phyloP scores from a whole-genome alignment of 1,140 invertebrate species.

The Drosophila sp. region DNA sequence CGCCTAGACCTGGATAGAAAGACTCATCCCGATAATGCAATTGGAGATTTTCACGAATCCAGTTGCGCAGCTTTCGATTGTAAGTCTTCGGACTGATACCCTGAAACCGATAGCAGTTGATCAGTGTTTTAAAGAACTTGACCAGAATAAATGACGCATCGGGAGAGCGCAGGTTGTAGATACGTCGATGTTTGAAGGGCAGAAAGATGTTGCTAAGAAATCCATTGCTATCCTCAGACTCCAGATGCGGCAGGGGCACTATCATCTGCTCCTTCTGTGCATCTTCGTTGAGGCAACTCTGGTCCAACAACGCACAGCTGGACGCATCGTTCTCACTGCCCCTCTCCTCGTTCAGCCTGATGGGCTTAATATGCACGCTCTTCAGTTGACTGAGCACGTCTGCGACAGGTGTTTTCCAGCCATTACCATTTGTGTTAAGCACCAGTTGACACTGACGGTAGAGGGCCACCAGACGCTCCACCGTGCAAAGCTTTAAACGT shows the following conservation, averaged over 20 bases:
- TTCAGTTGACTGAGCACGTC: conserved; percentile 55
- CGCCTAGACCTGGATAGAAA: conserved; percentile 82
- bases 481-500: conserved; percentile 55
- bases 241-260: conserved; percentile 69
- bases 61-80: conserved; percentile 63
- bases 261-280: conserved; percentile 61
- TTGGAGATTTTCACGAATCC: conserved; percentile 70
- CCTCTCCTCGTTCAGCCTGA: conserved; percentile 25
- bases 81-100: conserved; percentile 50
- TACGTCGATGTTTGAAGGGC: conserved; percentile 70
- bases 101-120: conserved; percentile 69
- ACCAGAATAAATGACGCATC: conserved; percentile 63
- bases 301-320: conserved; percentile 62
- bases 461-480: conserved; percentile 60
- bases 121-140: conserved; percentile 67
- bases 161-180: conserved; percentile 69
- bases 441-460: conserved; percentile 59
- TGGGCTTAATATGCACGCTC: conserved; percentile 34
- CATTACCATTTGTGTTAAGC: conserved; percentile 81
- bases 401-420: conserved; percentile 56
- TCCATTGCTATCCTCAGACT: conserved; percentile 57
- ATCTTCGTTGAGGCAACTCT: conserved; percentile 25
- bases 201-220: conserved; percentile 71
- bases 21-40: conserved; percentile 69
- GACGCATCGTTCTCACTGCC: conserved; percentile 44